Evolutionary conservation across 2,113 vertebrate genomes (phyloP), one percentile per base, ranked within the genome.

Genomic region (Catagonus wagneri): DNA sequence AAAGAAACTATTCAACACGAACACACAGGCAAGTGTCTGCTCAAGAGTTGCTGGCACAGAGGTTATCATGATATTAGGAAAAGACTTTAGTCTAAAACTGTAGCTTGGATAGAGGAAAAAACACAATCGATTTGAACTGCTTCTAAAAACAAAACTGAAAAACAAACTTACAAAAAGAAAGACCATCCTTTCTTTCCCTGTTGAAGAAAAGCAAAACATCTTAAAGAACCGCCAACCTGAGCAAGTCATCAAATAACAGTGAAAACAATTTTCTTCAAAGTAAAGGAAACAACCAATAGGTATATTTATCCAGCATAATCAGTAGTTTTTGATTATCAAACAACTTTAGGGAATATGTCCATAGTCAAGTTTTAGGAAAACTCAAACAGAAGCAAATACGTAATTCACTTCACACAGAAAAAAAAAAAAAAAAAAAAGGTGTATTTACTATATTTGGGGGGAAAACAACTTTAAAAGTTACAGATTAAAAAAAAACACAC

Each of bases 121-220:
- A 50, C 16, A 19, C 19, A 69, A 90, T 17, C 84, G 63, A 58
- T 32, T 36, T 80, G 69, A 95, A 92, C 11, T 97, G 54, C 39
- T 96, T 89, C 80, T 78, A 92, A 97, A 90, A 88, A 81, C 17
- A 72, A 72, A 83, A 85, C 78, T 85, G 90, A 97, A 84, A 72
- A 83, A 11, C 74, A 93, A 92, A 58, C 19, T 68, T 72, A 36
- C 19, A 25, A 32, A 32, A 92, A 93, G 71, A 65, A 89, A 68
- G 83, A 79, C 6, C 20, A 36, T 34, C 56, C 60, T 88, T 71
- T 22, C 60, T 88, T 71, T 22, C 13, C 3, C 58, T 23, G 32
- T 13, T 68, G 54, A 79, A 63, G 65, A 27, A 52, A 79, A 83
- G 92, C 56, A 39, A 91, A 3, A 68, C 19, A 95, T 32, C 83